Base-by-base conservation (phyloP, 2,888 invertebrate species). In the Dolichomitus sp. region DNA sequence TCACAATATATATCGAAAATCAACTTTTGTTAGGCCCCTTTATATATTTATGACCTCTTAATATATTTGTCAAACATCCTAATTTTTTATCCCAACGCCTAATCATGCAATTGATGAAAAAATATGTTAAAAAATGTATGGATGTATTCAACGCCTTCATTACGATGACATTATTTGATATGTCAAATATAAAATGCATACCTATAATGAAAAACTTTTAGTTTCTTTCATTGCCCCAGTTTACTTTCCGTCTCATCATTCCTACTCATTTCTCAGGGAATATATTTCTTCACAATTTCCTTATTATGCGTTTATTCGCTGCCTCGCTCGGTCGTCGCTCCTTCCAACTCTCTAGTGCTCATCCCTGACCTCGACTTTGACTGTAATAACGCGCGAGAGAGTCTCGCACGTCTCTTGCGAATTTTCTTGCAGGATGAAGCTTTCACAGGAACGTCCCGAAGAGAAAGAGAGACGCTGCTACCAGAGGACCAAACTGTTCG, bases 321-420 rank as follows among this genome's bases (percentile, higher is more conserved):
- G 33, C 11, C 19, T 14, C 50, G 5, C 37, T 23, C 12, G 6
- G 6, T 30, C 19, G 9, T 42, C 57, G 23, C 14, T 27, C 17
- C 27, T 59, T 11, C 19, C 11, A 2, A 9, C 40, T 23, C 45
- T 2, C 23, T 48, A 5, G 30, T 27, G 11, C 50, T 42, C 57
- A 37, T 4, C 50, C 17, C 40, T 33, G 33, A 12, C 45, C 27
- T 11, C 52, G 52, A 54, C 70, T 66, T 70, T 57, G 57, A 50
- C 48, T 57, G 70, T 48, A 80, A 80, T 70, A 75, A 52, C 76
- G 61, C 45, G 19, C 42, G 11, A 33, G 48, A 48, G 23, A 30
- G 37, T 52, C 66, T 37, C 37, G 11, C 40, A 27, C 23, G n/a
- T 59, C 59, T 30, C 33, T n/a, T 12, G 45, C 19, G 65, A 70